Percentiles rank a stretch among this genome's conserved stretches.
Conservation (phyloP, 2,888 invertebrate species). For the Apamea sordens region DNA sequence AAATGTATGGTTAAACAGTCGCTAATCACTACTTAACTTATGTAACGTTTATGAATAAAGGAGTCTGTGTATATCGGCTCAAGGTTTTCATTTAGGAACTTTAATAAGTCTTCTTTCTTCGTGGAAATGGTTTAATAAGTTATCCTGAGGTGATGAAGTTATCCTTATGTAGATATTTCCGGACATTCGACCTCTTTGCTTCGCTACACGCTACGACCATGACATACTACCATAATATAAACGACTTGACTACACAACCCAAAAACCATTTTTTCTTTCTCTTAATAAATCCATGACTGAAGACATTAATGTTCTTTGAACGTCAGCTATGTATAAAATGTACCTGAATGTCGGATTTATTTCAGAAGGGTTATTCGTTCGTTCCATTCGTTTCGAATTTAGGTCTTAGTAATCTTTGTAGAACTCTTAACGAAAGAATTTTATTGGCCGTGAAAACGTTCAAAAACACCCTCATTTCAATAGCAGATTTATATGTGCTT, state of each 20-base stretch:
- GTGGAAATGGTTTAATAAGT: background rate
- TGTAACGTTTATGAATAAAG: background rate
- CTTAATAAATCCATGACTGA: slow-evolving; percentile 18
- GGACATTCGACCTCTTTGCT: background rate
- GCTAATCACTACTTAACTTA: too few relatives aligned
- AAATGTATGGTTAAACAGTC: background rate
- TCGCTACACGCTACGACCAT: background rate
- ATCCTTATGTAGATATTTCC: too few relatives aligned
- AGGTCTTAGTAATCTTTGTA: background rate
- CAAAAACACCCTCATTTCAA: background rate
- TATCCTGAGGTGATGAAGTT: too few relatives aligned
- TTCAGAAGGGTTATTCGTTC: slow-evolving; percentile 13
- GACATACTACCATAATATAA: background rate
- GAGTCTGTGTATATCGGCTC: background rate
- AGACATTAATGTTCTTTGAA: slow-evolving; percentile 10
- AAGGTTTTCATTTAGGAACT: background rate
- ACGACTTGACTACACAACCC: background rate
- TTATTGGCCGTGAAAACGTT: background rate
- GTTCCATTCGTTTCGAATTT: background rate
- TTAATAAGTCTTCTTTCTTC: background rate
- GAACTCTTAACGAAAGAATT: background rate
- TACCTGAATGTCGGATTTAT: slow-evolving; percentile 35
- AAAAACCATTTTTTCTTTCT: background rate
- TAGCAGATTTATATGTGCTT: too few relatives aligned
- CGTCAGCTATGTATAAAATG: background rate